These are phyloP conservation scores for Rhabdomys dilectus DNA, from an alignment of 2,113 vertebrate species.

Conservation along the genomic window DNA sequence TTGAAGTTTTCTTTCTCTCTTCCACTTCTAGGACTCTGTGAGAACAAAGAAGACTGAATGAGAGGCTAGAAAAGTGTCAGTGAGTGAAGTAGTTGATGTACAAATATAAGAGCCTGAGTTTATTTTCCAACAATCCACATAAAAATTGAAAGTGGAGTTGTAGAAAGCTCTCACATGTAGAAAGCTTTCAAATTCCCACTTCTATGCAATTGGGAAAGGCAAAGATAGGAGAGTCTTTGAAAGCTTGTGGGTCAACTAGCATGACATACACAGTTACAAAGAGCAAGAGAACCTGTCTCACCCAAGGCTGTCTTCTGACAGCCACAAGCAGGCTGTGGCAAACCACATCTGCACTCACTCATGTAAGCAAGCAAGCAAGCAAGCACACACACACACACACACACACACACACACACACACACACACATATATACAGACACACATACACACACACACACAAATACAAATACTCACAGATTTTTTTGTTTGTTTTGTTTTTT, in stretches of 20 bases:
- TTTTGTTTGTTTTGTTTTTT: neutral
- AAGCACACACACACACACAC: neutral
- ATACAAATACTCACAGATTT: neutral
- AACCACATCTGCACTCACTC: neutral
- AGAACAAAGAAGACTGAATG: neutral
- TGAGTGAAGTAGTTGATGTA: neutral
- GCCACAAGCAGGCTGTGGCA: neutral
- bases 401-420: neutral
- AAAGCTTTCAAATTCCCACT: neutral
- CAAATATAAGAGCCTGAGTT: neutral
- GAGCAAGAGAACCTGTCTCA: neutral
- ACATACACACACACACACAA: neutral
- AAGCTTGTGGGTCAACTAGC: neutral
- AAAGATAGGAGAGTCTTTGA: neutral
- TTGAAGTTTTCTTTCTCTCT: neutral
- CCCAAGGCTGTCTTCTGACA: neutral
- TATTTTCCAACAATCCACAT: neutral
- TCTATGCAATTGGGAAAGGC: neutral
- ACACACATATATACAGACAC: neutral
- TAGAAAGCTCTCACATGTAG: neutral
- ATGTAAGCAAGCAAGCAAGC: neutral
- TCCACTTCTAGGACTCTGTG: neutral
- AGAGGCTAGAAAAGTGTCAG: neutral
- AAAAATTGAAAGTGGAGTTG: neutral
- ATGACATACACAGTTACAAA: no score